Conservation (phyloP, 2,113 vertebrate genomes). For the Fulmarus glacialis region DNA sequence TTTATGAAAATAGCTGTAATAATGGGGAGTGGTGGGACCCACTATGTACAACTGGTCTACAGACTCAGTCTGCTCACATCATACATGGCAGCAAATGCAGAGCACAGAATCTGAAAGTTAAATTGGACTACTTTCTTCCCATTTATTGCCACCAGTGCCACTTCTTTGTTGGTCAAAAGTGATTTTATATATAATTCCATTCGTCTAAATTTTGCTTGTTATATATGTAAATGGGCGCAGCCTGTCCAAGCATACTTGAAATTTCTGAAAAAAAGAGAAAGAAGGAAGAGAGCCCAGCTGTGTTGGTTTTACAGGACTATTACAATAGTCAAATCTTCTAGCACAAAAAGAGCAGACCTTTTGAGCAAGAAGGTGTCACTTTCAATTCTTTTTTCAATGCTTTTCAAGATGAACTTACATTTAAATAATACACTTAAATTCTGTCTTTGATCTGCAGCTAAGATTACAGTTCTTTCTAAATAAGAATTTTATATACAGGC, state of each 20-base stretch:
- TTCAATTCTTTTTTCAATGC: not conserved
- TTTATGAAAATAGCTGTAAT: not conserved
- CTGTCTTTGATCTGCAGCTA: not conserved
- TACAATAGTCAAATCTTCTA: not conserved
- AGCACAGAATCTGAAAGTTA: not conserved
- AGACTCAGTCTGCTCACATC: not conserved
- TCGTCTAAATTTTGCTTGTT: not conserved
- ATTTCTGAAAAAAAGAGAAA: not conserved
- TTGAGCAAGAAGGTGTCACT: not conserved
- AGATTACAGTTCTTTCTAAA: not conserved
- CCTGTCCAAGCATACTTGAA: not conserved
- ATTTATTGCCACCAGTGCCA: not conserved
- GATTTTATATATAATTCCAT: not conserved
- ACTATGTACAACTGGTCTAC: fast-evolving
- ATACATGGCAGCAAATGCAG: not conserved
- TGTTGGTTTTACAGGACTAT: not conserved
- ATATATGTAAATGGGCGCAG: not conserved
- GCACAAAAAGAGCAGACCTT: not conserved
- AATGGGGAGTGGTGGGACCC: not conserved
- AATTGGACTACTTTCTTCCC: not conserved
- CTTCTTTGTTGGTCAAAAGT: not conserved
- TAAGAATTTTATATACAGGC: not conserved
- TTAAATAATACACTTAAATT: not conserved
- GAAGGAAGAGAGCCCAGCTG: not conserved
- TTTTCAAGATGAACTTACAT: not conserved